Evolutionary conservation across 2,113 vertebrate species (phyloP), one percentile per base, ranked within the genome.

Genomic region (Pyrgilauda ruficollis): DNA sequence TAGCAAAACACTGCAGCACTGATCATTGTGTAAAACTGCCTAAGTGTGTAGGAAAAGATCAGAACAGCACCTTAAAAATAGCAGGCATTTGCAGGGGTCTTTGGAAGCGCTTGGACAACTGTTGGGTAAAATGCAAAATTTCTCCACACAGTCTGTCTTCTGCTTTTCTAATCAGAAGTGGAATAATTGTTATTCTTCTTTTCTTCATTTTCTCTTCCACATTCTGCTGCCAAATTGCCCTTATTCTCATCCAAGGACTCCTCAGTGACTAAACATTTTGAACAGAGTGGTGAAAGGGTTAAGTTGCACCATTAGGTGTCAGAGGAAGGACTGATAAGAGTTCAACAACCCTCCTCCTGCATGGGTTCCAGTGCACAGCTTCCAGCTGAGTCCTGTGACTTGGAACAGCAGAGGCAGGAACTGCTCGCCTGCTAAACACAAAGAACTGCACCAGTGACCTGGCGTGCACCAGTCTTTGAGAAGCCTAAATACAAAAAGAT

Each of bases 381-480:
- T 74, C 35, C 39, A 75, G 41, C 39, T 30, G 47, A 78, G 43
- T 52, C 85, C 58, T 87, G 49, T 75, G 56, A 63, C 80, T 49
- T 59, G 39, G 28, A 21, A 7, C 23, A 75, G 61, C 4, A 3
- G 16, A 59, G 52, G 35, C 35, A 55, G 27, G 64, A 87, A 35
- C 62, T 43, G 27, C 44, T 58, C 24, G 6, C 13, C 84, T 66
- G 53, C 50, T 83, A 22, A 92, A 61, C 37, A 23, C 53, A 59
- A 15, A 44, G 15, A 55, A 24, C 10, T 8, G 22, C 49, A 69
- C 26, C 39, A 27, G 5, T 49, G 79, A 76, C 58, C 53, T 75
- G 63, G 5, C 0, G 0, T 2, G 14, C 53, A 73, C 47, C 39
- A 63, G 58, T 15, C 79, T 64, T 76, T 52, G 44, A 80, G 70